Evolutionary conservation across 2,797 vertebrate genomes (phyloP).

Genomic region (Discoglossus pictus): DNA sequence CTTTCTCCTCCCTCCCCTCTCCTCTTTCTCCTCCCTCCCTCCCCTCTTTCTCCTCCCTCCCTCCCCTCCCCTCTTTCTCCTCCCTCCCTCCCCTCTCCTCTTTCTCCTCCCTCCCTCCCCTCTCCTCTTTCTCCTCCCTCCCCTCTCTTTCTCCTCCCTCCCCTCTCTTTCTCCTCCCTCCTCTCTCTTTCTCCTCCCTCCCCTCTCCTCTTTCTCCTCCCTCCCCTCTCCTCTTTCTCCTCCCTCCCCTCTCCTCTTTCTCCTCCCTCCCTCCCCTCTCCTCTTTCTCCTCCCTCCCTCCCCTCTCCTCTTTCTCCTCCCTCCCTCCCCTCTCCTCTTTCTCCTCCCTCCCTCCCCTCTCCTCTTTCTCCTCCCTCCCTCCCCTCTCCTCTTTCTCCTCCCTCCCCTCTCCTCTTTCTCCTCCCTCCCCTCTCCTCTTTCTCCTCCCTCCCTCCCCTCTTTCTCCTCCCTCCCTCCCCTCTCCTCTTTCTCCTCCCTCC

Average conservation of each 20-base stretch:
- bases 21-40: background rate
- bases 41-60: background rate
- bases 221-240: no score
- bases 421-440: background rate
- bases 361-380: background rate
- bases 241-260: no score
- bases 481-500: background rate
- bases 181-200: background rate
- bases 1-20: background rate
- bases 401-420: background rate
- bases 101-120: background rate
- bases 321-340: background rate
- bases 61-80: background rate
- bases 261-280: no score
- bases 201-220: no score
- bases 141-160: no score
- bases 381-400: background rate
- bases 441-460: background rate
- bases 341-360: background rate
- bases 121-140: background rate
- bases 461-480: no score
- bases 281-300: no score
- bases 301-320: no score
- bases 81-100: no score
- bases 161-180: background rate